A percentile compares a stretch with the other conserved stretches of the same genome.
Evolutionary conservation across 2,888 invertebrate species (phyloP).

Genomic region (Dicycla oo): DNA sequence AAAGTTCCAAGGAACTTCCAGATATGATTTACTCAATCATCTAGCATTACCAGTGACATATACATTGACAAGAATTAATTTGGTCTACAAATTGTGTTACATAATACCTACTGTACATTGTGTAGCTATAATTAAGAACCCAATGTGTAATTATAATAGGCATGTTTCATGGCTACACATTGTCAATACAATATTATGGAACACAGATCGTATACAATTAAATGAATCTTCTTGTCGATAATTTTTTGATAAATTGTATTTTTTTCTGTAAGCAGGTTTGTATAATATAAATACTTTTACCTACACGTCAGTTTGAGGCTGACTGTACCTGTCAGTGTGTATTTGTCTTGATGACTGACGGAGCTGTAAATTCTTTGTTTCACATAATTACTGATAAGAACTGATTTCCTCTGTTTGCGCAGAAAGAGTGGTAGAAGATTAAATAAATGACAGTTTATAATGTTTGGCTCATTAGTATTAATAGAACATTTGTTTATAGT

Average conservation of each 20-base stretch:
- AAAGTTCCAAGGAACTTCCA: too few species aligned
- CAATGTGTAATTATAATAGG: too few species aligned
- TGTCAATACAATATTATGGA: background rate
- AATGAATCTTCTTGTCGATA: background rate
- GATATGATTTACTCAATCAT: too few species aligned
- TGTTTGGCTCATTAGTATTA: conserved; percentile 28
- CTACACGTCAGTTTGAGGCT: background rate
- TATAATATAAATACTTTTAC: too few species aligned
- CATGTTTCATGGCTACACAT: background rate
- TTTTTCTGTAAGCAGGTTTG: too few species aligned
- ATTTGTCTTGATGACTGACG: conserved; percentile 60
- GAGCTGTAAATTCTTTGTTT: conserved; percentile 53
- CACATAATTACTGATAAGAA: conserved; percentile 55
- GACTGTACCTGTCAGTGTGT: conserved; percentile 44
- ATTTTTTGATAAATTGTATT: too few species aligned
- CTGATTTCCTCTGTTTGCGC: conserved; percentile 63
- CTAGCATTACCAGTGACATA: too few species aligned
- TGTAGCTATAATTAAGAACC: too few species aligned
- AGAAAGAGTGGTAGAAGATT: conserved; percentile 44
- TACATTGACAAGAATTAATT: too few species aligned
- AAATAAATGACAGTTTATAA: conserved; percentile 43
- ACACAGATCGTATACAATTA: background rate
- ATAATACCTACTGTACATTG: too few species aligned
- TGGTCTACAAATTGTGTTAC: too few species aligned
- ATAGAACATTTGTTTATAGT: conserved; percentile 23